Evolutionary conservation across 2,113 vertebrate genomes (phyloP).

Genomic region (Nesoenas mayeri): DNA sequence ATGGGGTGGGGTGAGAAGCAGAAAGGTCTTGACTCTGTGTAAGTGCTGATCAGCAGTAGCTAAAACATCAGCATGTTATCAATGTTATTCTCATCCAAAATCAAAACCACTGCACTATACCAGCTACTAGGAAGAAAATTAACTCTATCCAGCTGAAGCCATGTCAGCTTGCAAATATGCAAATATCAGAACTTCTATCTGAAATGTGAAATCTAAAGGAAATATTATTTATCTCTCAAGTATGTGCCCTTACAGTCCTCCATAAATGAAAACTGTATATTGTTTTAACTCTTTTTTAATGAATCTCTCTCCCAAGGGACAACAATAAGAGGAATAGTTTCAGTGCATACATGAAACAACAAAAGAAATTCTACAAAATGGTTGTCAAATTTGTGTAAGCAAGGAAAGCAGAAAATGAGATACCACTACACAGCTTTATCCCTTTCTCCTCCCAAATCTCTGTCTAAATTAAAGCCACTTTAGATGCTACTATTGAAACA

Average conservation of each 20-base stretch:
- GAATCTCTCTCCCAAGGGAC: background rate
- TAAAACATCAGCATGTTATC: too few relatives aligned
- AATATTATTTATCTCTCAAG: background rate
- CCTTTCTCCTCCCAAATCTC: background rate
- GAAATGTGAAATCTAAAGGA: background rate
- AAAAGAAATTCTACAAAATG: background rate
- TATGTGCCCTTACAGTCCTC: background rate
- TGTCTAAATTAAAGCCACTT: background rate
- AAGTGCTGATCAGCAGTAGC: too few relatives aligned
- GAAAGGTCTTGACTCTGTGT: too few relatives aligned
- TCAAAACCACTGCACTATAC: too few relatives aligned
- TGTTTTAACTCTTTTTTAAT: background rate
- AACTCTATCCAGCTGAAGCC: too few relatives aligned
- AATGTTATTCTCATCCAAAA: too few relatives aligned
- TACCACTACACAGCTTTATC: background rate
- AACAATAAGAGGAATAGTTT: background rate
- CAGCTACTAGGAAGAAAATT: too few relatives aligned
- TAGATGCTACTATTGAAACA: background rate
- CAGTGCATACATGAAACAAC: background rate
- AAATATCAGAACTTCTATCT: background rate
- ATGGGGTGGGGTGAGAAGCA: too few relatives aligned
- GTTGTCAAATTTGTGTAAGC: background rate
- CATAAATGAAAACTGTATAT: background rate
- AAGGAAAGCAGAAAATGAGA: background rate
- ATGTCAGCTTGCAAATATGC: background rate